Base-by-base conservation (phyloP, 1,140 invertebrate species). In the Cepaea nemoralis region DNA sequence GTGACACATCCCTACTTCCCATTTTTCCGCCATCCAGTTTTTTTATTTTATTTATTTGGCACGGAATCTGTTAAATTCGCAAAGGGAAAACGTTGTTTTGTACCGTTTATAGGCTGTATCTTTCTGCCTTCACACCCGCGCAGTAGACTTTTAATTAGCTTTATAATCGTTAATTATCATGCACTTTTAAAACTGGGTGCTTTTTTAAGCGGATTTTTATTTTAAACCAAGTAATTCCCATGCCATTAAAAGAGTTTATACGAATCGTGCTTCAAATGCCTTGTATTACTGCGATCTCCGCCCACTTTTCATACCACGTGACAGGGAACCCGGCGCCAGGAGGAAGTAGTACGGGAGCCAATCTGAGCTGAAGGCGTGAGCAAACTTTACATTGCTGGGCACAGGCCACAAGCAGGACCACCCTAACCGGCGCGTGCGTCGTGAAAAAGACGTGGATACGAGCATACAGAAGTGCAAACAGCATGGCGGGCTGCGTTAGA, bases 381-480 rank as follows among this genome's bases (percentile, higher is more conserved):
- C 59, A 63, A 63, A 63, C 59, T 31, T 63, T 27, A 19, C n/a
- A 6, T 27, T 31, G 33, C 27, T 63, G 59, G 59, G 59, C n/a
- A 63, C 59, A 63, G 59, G 27, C 59, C 59, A 31, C 59, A 63
- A 63, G 27, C 59, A 27, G 59, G 27, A n/a, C 27, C 59, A 63
- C 59, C 59, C 59, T 63, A 31, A 63, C 27, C 59, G 27, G 59
- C 59, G 59, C 59, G 59, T 63, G 59, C 27, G 27, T 63, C 59
- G 59, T 63, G 59, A 63, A 63, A 45, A 63, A 63, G 59, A 63
- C 27, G 6, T 27, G 59, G 59, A 31, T 63, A 63, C 27, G 59
- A 63, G 59, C 59, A 63, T 31, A 63, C 59, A 63, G 27, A 3
- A 63, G 59, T 63, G 59, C 59, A 63, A 63, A 63, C 59, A 63